Evolutionary conservation across 2,797 vertebrate species (phyloP), one percentile per base, ranked within the genome.

Genomic region (Pempheris klunzingeri): DNA sequence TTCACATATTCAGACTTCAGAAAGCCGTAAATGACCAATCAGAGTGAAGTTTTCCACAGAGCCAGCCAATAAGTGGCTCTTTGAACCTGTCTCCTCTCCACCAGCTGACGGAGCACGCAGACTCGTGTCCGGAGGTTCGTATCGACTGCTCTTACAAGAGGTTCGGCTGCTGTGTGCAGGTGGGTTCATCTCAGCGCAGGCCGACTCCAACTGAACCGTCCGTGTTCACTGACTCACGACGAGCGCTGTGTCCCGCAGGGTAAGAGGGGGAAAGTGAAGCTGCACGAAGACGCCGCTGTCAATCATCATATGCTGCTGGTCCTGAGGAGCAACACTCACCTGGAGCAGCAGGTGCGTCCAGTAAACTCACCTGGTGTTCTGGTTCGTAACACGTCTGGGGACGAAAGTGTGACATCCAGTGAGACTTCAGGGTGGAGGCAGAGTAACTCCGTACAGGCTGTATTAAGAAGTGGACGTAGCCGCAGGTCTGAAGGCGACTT

Each of bases 241-340:
- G 1, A 1, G 3, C 8, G 4, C 20, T 14, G 7, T 38, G n/a
- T 72, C 26, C 41, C 14, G n/a, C 81, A 90, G 88, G 95, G 91
- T 63, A 97, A 96, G 92, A 93, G 95, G 92, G 86, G 82, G 3
- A 93, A 91, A 30, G 91, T 97, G 71, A 91, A 93, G 22, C 91
- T 95, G 63, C 97, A 98, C 17, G 96, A 97, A 78, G 93, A 94
- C 9, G 49, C 84, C 0, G 95, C 95, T 53, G 87, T 97, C 70
- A 94, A 82, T 70, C 95, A 95, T 57, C 97, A 97, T 83, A 94
- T 97, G 92, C 94, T 97, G 61, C 94, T 96, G 71, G 94, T 98
- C 77, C 91, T 97, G 87, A 95, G 94, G 80, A 97, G 94, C 90
- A 98, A 96, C 77, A 82, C 87, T 57, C 92, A 54, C 30, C 15